These are phyloP conservation scores for Aspidiotus rigidus DNA, from an alignment of 2,888 invertebrate species.

Conservation along the genomic window DNA sequence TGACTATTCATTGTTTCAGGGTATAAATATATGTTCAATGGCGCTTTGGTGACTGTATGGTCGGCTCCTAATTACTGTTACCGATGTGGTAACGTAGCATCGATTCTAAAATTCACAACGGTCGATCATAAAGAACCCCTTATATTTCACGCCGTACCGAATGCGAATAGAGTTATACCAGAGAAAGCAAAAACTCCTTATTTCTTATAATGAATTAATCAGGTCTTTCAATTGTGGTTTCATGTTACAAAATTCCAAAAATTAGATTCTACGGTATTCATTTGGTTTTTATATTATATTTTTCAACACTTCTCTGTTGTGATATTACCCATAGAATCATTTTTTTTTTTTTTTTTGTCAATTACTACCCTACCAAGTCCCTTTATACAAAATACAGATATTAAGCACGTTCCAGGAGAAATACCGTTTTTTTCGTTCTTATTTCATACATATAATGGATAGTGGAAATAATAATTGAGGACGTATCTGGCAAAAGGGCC, in stretches of 20 bases:
- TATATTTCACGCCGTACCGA: slow-evolving; percentile 92
- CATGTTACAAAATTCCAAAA: neutral
- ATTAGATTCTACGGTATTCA: too few species aligned
- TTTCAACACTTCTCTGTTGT: too few species aligned
- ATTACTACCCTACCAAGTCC: too few species aligned
- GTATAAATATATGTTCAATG: slow-evolving; percentile 96
- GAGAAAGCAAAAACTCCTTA: slow-evolving; percentile 89
- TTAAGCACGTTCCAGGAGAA: too few species aligned
- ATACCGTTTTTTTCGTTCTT: too few species aligned
- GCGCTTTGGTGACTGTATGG: slow-evolving; percentile 96
- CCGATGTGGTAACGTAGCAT: slow-evolving; percentile 95
- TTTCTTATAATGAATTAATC: slow-evolving; percentile 59
- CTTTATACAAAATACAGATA: too few species aligned
- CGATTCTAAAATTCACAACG: slow-evolving; percentile 81
- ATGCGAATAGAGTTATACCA: slow-evolving; percentile 86
- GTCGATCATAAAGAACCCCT: slow-evolving; percentile 69
- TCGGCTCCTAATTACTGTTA: slow-evolving; percentile 99
- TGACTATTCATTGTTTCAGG: slow-evolving; percentile 49
- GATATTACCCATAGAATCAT: too few species aligned
- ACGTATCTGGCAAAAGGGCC: too few species aligned
- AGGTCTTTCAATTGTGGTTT: neutral
- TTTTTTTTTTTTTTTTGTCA: too few species aligned
- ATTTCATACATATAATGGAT: too few species aligned
- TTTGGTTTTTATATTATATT: too few species aligned
- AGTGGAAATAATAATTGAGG: too few species aligned